phyloP scores from a whole-genome alignment of 2,888 invertebrate species.

The Sesamia inferens region DNA sequence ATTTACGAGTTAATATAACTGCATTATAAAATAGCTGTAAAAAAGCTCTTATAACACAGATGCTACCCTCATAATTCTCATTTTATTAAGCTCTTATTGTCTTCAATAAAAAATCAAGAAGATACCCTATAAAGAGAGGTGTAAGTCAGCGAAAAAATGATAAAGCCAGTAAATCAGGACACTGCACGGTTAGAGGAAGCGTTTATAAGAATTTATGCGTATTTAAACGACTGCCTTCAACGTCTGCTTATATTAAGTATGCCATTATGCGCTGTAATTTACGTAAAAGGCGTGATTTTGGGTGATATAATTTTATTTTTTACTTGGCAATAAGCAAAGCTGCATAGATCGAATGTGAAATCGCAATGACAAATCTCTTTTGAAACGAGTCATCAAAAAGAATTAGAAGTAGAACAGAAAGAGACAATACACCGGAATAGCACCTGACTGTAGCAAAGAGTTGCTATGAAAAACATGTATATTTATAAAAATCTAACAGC shows the following conservation, averaged over 20 bases:
- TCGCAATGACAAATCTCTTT: background rate
- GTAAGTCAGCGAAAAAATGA: slow-evolving; percentile 68
- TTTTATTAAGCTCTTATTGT: slow-evolving; percentile 87
- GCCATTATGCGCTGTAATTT: slow-evolving; percentile 55
- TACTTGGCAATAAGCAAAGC: background rate
- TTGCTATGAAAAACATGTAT: background rate
- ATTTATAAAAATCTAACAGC: background rate
- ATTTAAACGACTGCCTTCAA: slow-evolving; percentile 61
- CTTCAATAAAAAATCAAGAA: slow-evolving; percentile 84
- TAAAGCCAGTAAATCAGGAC: slow-evolving; percentile 73
- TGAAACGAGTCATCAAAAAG: background rate
- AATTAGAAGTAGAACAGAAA: background rate
- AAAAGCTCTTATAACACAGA: slow-evolving; percentile 50
- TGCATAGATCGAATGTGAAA: background rate
- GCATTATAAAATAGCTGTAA: slow-evolving; percentile 55
- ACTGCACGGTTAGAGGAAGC: slow-evolving; percentile 56
- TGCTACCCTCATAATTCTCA: slow-evolving; percentile 73
- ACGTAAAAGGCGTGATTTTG: slow-evolving; percentile 40
- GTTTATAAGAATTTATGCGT: slow-evolving; percentile 71
- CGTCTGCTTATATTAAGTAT: slow-evolving; percentile 56
- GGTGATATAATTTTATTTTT: slow-evolving; percentile 7
- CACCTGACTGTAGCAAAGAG: too few relatives aligned
- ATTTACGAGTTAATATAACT: slow-evolving; percentile 51
- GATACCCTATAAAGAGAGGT: slow-evolving; percentile 79
- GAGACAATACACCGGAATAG: background rate